A percentile compares a stretch with the other conserved stretches of the same genome.
Evolutionary conservation across 35 echinoderm and acorn worm species (phyloP).

Genomic region (Patiria miniata): DNA sequence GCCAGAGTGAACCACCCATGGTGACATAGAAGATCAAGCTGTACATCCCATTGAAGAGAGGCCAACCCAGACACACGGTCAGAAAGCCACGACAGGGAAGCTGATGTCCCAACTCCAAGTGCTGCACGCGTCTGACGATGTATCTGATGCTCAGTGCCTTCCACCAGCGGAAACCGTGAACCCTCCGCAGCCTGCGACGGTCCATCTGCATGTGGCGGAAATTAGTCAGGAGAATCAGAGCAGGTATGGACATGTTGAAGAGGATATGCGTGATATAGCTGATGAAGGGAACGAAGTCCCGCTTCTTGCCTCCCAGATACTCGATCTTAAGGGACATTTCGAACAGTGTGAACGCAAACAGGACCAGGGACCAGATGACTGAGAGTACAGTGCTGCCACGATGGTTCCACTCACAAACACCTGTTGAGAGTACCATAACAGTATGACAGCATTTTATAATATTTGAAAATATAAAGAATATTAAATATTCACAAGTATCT

Average conservation of each 20-base stretch:
- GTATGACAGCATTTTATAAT: too few species aligned
- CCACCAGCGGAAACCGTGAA: constrained; percentile 42
- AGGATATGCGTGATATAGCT: constrained; percentile 40
- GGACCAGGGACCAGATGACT: background rate
- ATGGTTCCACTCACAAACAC: constrained; percentile 61
- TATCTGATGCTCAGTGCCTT: constrained; percentile 45
- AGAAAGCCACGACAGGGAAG: constrained; percentile 46
- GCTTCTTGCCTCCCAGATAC: constrained; percentile 33
- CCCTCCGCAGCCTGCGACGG: background rate
- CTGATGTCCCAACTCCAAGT: constrained; percentile 47
- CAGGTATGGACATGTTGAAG: constrained; percentile 31
- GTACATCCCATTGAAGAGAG: constrained; percentile 5
- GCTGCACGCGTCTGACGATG: constrained; percentile 63
- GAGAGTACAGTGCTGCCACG: constrained; percentile 62
- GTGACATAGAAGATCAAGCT: background rate
- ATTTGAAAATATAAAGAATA: too few species aligned
- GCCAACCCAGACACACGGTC: constrained; percentile 14
- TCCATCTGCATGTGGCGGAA: constrained; percentile 9
- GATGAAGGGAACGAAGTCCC: constrained; percentile 34
- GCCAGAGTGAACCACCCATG: too few species aligned
- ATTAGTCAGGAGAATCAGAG: constrained; percentile 21
- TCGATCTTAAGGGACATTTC: constrained; percentile 30
- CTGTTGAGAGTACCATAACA: background rate
- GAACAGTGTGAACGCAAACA: constrained; percentile 32
- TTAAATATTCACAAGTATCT: too few species aligned